Percentiles rank a stretch among this genome's conserved stretches.
phyloP scores from a whole-genome alignment of 2,888 invertebrate genomes.

The Cetonia aurata region DNA sequence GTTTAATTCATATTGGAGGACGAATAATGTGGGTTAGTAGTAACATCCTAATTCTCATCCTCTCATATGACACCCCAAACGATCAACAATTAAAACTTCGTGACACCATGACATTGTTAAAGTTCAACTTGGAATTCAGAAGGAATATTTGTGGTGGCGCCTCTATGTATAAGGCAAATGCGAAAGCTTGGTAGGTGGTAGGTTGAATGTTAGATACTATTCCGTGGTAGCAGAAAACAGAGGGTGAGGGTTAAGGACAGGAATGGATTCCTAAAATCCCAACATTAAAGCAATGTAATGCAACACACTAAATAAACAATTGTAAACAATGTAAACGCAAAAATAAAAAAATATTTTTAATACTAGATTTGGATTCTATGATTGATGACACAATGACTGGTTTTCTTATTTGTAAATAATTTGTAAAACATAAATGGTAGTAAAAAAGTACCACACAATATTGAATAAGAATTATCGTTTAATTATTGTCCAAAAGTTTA shows the following conservation, averaged over 20 bases:
- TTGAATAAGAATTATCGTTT: no score
- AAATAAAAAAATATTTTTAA: no score
- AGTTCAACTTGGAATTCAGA: conserved; percentile 51
- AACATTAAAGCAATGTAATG: no score
- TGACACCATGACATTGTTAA: conserved; percentile 56
- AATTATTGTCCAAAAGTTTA: no score
- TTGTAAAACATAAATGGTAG: no score
- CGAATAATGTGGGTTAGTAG: conserved; percentile 24
- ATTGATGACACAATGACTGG: no score
- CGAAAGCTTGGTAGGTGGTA: conserved; percentile 26
- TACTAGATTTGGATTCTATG: no score
- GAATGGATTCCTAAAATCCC: conserved; percentile 11
- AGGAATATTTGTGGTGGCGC: conserved; percentile 53
- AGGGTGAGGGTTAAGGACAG: conserved; percentile 43
- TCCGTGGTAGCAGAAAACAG: conserved; percentile 11
- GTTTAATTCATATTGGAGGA: no score
- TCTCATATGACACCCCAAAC: conserved; percentile 38
- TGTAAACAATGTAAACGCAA: no score
- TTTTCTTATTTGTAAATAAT: no score
- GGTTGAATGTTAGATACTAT: conserved; percentile 18
- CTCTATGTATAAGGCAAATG: conserved; percentile 44
- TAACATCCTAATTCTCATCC: conserved; percentile 23
- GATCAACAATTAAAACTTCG: conserved; percentile 55
- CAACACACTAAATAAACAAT: no score
- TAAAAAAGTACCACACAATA: no score